phyloP scores from a whole-genome alignment of 1,140 invertebrate species.

The Ceratina calcarata region DNA sequence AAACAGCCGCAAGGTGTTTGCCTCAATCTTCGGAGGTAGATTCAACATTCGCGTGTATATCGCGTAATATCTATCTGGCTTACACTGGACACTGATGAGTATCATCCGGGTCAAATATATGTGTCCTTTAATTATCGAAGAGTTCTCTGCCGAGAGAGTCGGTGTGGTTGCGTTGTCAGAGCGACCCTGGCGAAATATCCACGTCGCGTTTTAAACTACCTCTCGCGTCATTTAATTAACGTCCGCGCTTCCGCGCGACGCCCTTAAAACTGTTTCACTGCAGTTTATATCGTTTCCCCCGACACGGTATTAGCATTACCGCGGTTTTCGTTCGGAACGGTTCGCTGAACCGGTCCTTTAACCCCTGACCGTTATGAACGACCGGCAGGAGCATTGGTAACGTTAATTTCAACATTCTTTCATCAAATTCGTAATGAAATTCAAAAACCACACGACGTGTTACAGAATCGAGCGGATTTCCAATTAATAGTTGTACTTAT shows the following conservation, averaged over 20 bases:
- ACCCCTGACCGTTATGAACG: no score
- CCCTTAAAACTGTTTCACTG: slow-evolving; percentile 10
- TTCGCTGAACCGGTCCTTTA: neutral
- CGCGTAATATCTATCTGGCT: neutral
- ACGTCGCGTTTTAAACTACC: slow-evolving; percentile 23
- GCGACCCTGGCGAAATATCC: slow-evolving; percentile 1
- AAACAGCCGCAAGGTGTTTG: slow-evolving; percentile 47
- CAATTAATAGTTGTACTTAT: no score
- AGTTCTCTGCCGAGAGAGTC: neutral
- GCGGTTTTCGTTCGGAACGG: neutral
- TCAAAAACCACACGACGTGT: no score
- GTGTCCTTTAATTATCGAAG: slow-evolving; percentile 16
- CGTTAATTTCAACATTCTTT: no score
- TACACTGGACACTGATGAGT: neutral
- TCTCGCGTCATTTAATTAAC: slow-evolving; percentile 25
- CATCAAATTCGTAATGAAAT: no score
- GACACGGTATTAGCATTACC: neutral
- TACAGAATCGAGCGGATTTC: no score
- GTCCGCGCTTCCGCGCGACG: neutral
- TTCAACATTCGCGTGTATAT: neutral
- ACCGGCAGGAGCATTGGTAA: no score
- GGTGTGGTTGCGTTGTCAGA: neutral
- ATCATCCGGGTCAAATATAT: slow-evolving; percentile 1
- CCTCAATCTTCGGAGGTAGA: neutral
- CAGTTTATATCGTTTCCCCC: neutral